Evolutionary conservation across 2,113 vertebrate genomes (phyloP).

Genomic region (Ciconia boyciana): DNA sequence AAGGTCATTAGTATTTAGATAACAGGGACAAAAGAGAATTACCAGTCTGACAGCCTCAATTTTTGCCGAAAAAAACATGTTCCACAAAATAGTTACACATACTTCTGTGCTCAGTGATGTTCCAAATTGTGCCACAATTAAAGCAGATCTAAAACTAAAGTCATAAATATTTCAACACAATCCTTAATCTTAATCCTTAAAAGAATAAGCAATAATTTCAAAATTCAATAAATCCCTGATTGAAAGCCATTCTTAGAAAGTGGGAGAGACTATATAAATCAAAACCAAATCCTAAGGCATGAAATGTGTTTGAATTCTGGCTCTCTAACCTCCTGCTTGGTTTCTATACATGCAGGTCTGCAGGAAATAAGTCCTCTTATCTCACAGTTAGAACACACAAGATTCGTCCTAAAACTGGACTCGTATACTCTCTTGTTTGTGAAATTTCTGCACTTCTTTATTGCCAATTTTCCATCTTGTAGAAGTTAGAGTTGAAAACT

Average conservation of each 20-base stretch:
- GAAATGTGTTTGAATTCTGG: background rate
- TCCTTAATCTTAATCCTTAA: background rate
- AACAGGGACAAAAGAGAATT: background rate
- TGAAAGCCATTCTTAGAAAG: background rate
- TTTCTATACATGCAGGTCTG: background rate
- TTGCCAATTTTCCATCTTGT: background rate
- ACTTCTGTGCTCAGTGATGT: background rate
- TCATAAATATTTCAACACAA: background rate
- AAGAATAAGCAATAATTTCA: background rate
- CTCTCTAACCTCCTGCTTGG: background rate
- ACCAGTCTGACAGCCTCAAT: background rate
- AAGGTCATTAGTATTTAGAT: background rate
- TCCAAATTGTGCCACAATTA: background rate
- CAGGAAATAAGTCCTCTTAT: background rate
- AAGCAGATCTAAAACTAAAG: background rate
- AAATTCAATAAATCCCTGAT: background rate
- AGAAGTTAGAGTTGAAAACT: background rate
- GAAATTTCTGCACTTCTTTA: background rate
- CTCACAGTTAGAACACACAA: background rate
- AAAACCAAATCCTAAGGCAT: background rate
- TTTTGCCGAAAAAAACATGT: background rate
- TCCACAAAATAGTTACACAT: background rate
- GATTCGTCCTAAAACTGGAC: background rate
- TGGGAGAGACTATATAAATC: background rate
- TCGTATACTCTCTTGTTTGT: background rate